These are phyloP conservation scores for Leucania comma DNA, from an alignment of 2,888 invertebrate species.

Conservation along the genomic window DNA sequence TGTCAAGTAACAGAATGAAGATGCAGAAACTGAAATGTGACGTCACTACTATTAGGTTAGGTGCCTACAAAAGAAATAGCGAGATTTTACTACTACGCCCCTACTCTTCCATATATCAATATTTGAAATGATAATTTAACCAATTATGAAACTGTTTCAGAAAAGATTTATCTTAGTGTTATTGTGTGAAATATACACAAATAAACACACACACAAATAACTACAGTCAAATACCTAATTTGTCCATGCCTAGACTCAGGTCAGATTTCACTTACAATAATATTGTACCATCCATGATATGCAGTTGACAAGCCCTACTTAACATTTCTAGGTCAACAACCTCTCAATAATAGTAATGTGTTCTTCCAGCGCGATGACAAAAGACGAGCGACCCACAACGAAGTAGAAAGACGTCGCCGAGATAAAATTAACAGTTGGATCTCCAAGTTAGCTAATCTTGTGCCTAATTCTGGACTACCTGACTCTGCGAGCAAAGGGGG, in stretches of 20 bases:
- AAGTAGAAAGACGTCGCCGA: conserved; percentile 97
- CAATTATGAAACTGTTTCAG: too few species aligned
- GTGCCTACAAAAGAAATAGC: too few species aligned
- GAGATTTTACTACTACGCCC: too few species aligned
- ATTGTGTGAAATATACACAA: too few species aligned
- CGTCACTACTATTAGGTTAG: too few species aligned
- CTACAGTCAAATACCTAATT: too few species aligned
- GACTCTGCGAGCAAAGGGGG: conserved; percentile 97
- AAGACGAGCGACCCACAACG: conserved; percentile 97
- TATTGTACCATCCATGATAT: not conserved
- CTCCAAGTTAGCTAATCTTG: conserved; percentile 96
- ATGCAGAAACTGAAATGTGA: too few species aligned
- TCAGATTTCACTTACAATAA: not conserved
- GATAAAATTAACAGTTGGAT: conserved; percentile 99
- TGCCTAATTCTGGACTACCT: conserved; percentile 93
- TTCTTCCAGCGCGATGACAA: conserved; percentile 94
- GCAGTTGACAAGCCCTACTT: conserved; percentile 6
- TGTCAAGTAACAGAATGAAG: too few species aligned
- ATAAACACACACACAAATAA: too few species aligned
- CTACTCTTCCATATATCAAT: too few species aligned
- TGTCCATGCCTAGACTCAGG: not conserved
- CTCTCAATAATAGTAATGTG: conserved; percentile 20
- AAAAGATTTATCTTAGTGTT: too few species aligned
- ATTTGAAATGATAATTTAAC: too few species aligned
- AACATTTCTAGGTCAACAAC: conserved; percentile 12